Percentiles rank a stretch among this genome's conserved stretches.
Conservation (phyloP, 2,113 vertebrate species). For the Rhabdomys dilectus region DNA sequence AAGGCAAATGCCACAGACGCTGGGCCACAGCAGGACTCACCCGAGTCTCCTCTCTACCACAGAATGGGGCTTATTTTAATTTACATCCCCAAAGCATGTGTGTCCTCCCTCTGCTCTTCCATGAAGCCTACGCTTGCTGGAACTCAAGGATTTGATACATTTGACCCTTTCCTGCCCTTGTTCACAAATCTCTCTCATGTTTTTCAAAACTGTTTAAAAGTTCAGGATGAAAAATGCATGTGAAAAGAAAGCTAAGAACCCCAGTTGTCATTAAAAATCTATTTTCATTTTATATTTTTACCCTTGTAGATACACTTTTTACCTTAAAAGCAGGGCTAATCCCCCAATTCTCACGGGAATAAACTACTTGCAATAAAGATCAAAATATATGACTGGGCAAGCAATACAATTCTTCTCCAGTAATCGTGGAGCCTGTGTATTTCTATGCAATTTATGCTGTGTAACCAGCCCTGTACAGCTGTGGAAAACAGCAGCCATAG, state of each 20-base stretch:
- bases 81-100: conserved; percentile 73
- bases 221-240: conserved; percentile 82
- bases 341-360: conserved; percentile 73
- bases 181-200: conserved; percentile 85
- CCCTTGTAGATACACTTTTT: conserved; percentile 64
- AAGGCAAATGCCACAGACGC: conserved; percentile 73
- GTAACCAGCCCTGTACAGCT: conserved; percentile 84
- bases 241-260: conserved; percentile 78
- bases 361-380: conserved; percentile 77
- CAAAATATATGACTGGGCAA: conserved; percentile 77
- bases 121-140: conserved; percentile 79
- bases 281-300: conserved; percentile 72
- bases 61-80: conserved; percentile 72
- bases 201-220: conserved; percentile 84
- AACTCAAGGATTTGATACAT: conserved; percentile 81
- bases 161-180: conserved; percentile 85
- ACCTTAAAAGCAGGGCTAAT: conserved; percentile 71
- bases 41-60: conserved; percentile 59
- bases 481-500: conserved; percentile 72
- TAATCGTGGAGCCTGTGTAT: conserved; percentile 77
- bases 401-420: conserved; percentile 77
- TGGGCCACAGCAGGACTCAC: conserved; percentile 48
- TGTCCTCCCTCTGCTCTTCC: conserved; percentile 67
- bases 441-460: conserved; percentile 79
- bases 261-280: conserved; percentile 75